Conservation (phyloP, 2,888 invertebrate species). For the Psylliodes chrysocephalus region DNA sequence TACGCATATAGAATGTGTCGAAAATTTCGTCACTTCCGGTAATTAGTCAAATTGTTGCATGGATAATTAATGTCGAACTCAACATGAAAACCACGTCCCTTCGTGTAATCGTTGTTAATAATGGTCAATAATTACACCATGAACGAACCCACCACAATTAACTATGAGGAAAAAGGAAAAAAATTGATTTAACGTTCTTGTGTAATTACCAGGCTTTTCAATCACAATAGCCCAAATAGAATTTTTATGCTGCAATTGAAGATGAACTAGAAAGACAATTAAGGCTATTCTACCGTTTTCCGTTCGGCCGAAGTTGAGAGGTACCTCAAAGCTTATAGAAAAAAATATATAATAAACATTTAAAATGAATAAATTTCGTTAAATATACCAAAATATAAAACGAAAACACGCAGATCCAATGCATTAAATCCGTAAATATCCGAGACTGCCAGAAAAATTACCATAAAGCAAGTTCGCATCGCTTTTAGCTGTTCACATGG, state of each 20-base stretch:
- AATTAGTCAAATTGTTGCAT: conserved; percentile 60
- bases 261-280: too few species aligned
- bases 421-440: conserved; percentile 1
- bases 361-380: too few species aligned
- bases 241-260: too few species aligned
- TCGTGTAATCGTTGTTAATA: conserved; percentile 35
- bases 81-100: conserved; percentile 35
- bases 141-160: conserved; percentile 14
- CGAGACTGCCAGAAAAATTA: conserved; percentile 20
- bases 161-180: conserved; percentile 13
- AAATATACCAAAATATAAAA: too few species aligned
- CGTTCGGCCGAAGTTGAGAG: too few species aligned
- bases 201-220: neutral
- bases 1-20: conserved; percentile 52
- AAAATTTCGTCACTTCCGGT: conserved; percentile 59
- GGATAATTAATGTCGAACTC: conserved; percentile 56
- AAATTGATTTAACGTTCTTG: conserved; percentile 19
- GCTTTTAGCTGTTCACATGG: conserved; percentile 45
- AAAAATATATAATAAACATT: too few species aligned
- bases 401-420: too few species aligned
- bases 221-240: neutral
- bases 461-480: conserved; percentile 37
- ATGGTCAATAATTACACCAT: conserved; percentile 23
- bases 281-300: too few species aligned
- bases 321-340: too few species aligned